Evolutionary conservation across 2,113 vertebrate genomes (phyloP).

Genomic region (Murina feae): DNA sequence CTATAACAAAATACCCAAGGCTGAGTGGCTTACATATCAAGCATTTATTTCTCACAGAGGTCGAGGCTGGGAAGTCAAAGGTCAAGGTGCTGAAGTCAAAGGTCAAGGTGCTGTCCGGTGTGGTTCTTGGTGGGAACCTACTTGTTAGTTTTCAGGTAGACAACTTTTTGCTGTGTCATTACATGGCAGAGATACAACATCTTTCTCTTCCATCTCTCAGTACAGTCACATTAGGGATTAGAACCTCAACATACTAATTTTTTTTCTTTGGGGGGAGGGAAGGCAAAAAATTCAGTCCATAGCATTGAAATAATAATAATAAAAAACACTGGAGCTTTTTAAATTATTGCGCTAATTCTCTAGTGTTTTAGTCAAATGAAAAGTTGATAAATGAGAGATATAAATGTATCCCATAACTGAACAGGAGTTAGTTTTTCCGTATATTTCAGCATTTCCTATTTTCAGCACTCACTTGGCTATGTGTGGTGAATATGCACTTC

Average conservation of each 20-base stretch:
- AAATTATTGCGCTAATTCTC: neutral
- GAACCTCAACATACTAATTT: neutral
- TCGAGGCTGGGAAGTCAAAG: neutral
- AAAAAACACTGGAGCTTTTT: neutral
- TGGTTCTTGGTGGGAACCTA: neutral
- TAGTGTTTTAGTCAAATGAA: neutral
- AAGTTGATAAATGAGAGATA: neutral
- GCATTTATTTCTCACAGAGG: neutral
- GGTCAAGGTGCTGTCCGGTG: neutral
- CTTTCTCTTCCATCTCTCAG: neutral
- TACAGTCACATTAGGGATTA: neutral
- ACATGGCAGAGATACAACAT: neutral
- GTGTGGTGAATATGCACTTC: neutral
- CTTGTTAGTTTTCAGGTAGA: neutral
- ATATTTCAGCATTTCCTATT: neutral
- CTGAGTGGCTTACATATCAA: neutral
- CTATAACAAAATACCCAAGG: neutral
- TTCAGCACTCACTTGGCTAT: neutral
- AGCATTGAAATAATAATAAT: neutral
- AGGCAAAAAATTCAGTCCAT: neutral
- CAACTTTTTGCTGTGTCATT: neutral
- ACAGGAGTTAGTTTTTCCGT: neutral
- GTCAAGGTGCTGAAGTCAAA: neutral
- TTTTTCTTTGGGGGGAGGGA: too few relatives aligned
- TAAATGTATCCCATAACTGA: neutral